Evolutionary conservation across 2,888 invertebrate species (phyloP).

Genomic region (Coelopa pilipes): DNA sequence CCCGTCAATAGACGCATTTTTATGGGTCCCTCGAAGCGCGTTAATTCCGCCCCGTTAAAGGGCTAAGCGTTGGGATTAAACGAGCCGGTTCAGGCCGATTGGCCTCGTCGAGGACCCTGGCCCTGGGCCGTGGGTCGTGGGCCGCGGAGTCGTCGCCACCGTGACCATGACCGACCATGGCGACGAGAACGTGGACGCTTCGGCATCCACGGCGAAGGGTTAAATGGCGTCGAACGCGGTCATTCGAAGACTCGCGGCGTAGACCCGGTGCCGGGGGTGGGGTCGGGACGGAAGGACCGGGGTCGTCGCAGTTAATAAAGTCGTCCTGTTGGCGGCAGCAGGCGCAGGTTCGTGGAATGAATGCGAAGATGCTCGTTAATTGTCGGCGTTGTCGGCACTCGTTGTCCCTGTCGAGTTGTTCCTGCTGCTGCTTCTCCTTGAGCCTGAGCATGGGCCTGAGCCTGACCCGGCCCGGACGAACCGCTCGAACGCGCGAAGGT

Average conservation of each 20-base stretch:
- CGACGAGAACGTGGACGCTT: too few species aligned
- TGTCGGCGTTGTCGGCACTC: not conserved
- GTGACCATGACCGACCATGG: constrained; percentile 28
- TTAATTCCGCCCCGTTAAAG: constrained; percentile 50
- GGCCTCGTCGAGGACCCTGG: not conserved
- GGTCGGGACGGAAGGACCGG: not conserved
- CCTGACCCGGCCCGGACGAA: too few species aligned
- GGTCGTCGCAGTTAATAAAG: constrained; percentile 26
- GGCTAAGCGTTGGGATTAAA: constrained; percentile 36
- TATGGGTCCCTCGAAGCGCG: constrained; percentile 50
- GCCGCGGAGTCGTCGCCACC: constrained; percentile 15
- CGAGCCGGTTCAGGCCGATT: constrained; percentile 36
- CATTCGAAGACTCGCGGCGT: constrained; percentile 45
- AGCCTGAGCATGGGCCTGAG: too few species aligned
- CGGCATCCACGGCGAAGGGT: constrained; percentile 46
- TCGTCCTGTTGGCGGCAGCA: constrained; percentile 30
- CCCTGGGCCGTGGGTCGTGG: not conserved
- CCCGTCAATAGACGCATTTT: constrained; percentile 59
- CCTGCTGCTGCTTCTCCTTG: too few species aligned
- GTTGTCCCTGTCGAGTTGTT: too few species aligned
- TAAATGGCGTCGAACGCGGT: constrained; percentile 64
- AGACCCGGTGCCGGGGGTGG: too few species aligned
- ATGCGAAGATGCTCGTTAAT: constrained; percentile 22
- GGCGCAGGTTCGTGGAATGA: constrained; percentile 32
- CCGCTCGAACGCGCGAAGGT: too few species aligned